Evolutionary conservation across 2,888 invertebrate genomes (phyloP), one percentile per base, ranked within the genome.

Genomic region (Torymus aiolomorphi): DNA sequence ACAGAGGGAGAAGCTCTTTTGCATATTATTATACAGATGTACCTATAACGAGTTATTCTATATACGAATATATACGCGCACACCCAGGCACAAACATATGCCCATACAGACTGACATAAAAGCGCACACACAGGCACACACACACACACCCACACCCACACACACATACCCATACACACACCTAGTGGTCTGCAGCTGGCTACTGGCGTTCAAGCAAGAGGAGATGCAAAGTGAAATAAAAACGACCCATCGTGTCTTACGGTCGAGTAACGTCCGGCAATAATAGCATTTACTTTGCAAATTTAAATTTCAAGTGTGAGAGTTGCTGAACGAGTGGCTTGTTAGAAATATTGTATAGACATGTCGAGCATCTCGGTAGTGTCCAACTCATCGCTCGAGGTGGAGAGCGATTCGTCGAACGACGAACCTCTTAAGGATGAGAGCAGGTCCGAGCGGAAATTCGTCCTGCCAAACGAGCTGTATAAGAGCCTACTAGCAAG

Each of bases 401-500:
- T 90, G 82, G 90, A 90, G 84, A 89, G 89, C 73, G 90, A 89
- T 82, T 88, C 89, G 65, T 89, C 90, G 82, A 88, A 87, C 84
- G 89, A 24, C 24, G 24, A 24, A 2, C 3, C 24, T 3, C 3
- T 24, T 2, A 24, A 24, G 24, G 24, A 24, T 54, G 54, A 5
- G 20, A 18, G 24, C 14, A 76, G 10, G 82, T 86, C 88, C 84
- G 89, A 89, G 65, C 88, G 65, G 18, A 90, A 90, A 16, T 95
- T 95, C 86, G 89, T 96, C 72, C 91, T 96, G 82, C 95, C 95
- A 12, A 94, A 95, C 76, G 95, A 96, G 87, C 92, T 96, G 85
- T 96, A 96, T 88, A 96, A 96, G 90, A 96, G 94, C 86, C 92
- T 96, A 82, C 91, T 96, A 87, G 95, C 95, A 13, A 95, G 92